phyloP scores from a whole-genome alignment of 2,797 vertebrate genomes.

The Phoeniculus purpureus region DNA sequence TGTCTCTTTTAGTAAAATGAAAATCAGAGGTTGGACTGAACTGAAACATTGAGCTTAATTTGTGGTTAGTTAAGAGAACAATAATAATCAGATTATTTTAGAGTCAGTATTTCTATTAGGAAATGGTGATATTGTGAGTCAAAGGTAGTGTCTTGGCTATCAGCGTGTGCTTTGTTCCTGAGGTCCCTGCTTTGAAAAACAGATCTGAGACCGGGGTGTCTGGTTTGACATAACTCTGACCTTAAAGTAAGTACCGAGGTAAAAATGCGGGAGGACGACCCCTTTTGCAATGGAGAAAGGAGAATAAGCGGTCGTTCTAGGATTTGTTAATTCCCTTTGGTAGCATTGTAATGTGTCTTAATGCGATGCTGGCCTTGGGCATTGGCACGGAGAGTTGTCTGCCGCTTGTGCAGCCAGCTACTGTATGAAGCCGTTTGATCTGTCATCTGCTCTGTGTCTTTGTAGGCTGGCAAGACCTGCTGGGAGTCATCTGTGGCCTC shows the following conservation, averaged over 20 bases:
- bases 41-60: conserved; percentile 11
- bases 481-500: not conserved
- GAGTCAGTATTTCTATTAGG: not conserved
- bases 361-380: rapidly evolving
- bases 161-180: rapidly evolving
- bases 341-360: not conserved
- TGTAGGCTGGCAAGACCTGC: not conserved
- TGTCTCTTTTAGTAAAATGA: conserved; percentile 1
- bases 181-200: not conserved
- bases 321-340: not conserved
- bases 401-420: not conserved
- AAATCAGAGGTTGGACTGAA: conserved; percentile 15
- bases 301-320: not conserved
- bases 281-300: not conserved
- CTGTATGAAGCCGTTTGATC: rapidly evolving
- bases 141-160: not conserved
- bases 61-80: conserved; percentile 16
- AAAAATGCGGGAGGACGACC: not conserved
- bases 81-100: conserved; percentile 24
- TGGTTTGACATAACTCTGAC: not conserved
- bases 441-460: not conserved
- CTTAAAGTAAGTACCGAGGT: not conserved
- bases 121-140: not conserved
- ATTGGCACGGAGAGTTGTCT: rapidly evolving
- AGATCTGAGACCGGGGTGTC: not conserved